Conservation (phyloP, 2,797 vertebrate genomes). For the Danio tinwini region DNA sequence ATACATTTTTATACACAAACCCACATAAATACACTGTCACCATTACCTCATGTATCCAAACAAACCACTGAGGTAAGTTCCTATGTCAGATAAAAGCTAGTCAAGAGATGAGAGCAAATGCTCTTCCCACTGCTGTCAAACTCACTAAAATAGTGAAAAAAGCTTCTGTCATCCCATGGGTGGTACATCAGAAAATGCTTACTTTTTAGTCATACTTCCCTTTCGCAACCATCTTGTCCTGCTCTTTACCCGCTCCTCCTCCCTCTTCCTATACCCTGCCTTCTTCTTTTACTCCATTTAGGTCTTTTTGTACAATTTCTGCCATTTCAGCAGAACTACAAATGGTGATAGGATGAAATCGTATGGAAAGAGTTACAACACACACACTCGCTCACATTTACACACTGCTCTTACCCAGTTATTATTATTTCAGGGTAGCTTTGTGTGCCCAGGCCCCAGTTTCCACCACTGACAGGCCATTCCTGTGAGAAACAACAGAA, state of each 20-base stretch:
- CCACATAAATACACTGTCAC: slow-evolving; percentile 21
- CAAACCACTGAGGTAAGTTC: slow-evolving; percentile 29
- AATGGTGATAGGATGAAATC: slow-evolving; percentile 32
- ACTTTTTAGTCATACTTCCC: slow-evolving; percentile 38
- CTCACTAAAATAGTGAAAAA: slow-evolving; percentile 23
- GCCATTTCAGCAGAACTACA: slow-evolving; percentile 59
- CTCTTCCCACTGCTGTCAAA: slow-evolving; percentile 48
- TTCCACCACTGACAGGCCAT: slow-evolving; percentile 97
- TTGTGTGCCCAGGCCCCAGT: slow-evolving; percentile 96
- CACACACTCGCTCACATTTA: neutral
- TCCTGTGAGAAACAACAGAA: slow-evolving; percentile 81
- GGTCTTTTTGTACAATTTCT: slow-evolving; percentile 34
- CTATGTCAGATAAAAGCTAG: slow-evolving; percentile 46
- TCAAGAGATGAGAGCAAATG: slow-evolving; percentile 45
- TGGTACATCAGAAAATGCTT: slow-evolving; percentile 45
- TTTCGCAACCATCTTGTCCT: slow-evolving; percentile 17
- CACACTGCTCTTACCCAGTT: slow-evolving; percentile 86
- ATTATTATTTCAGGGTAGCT: slow-evolving; percentile 99
- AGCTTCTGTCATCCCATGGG: slow-evolving; percentile 41
- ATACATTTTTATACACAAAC: slow-evolving; percentile 18
- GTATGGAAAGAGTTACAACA: slow-evolving; percentile 26
- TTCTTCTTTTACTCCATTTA: slow-evolving; percentile 28
- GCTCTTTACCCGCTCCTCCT: slow-evolving; percentile 37
- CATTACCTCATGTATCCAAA: slow-evolving; percentile 25
- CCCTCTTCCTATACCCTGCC: slow-evolving; percentile 10